A percentile compares a stretch with the other conserved stretches of the same genome.
These are phyloP conservation scores for Nephila pilipes DNA, from an alignment of 1,140 invertebrate genomes.

Conservation along the genomic window DNA sequence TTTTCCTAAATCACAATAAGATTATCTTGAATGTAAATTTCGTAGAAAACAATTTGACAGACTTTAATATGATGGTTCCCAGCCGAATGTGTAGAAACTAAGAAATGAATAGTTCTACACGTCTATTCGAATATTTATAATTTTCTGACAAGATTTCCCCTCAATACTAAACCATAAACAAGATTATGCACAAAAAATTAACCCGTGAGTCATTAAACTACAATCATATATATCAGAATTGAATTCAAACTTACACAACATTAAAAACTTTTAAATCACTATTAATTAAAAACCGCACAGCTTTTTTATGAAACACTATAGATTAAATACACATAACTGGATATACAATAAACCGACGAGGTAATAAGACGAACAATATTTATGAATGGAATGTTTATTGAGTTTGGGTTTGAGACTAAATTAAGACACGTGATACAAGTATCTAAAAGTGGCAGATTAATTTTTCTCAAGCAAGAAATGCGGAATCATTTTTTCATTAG, in stretches of 20 bases:
- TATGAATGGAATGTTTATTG: conserved; percentile 20
- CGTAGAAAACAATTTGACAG: neutral
- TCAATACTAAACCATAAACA: neutral
- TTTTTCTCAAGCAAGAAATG: too few relatives aligned
- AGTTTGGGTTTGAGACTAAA: neutral
- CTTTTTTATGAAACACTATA: neutral
- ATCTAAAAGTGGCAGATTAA: neutral
- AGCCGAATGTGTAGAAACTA: neutral
- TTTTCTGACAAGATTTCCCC: neutral
- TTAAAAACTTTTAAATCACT: neutral
- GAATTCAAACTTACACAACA: neutral
- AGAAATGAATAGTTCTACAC: neutral
- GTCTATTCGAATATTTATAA: conserved; percentile 11
- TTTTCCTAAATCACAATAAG: neutral
- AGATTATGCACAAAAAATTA: neutral
- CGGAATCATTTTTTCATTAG: too few relatives aligned
- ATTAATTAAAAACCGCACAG: conserved; percentile 6
- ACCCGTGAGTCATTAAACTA: neutral
- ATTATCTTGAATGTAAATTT: neutral
- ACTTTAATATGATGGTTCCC: neutral
- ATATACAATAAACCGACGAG: conserved; percentile 33
- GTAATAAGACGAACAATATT: conserved; percentile 31
- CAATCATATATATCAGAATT: neutral
- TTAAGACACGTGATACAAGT: neutral
- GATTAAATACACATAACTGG: conserved; percentile 3